Conservation (phyloP, 2,888 invertebrate species). For the Chymomyza procnemis region DNA sequence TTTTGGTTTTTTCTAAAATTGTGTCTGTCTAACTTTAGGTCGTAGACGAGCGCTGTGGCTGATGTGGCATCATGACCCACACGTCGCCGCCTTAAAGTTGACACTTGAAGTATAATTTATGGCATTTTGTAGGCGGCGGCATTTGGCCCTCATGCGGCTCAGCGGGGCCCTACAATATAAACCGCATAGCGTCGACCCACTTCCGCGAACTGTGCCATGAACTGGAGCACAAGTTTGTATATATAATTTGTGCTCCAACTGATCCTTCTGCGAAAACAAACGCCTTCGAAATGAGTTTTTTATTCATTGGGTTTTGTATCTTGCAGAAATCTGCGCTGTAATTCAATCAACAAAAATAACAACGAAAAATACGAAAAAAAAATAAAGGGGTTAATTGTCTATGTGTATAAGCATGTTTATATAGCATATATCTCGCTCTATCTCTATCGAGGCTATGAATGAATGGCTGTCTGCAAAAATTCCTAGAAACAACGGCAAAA, state of each 20-base stretch:
- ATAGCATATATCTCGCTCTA: too few species aligned
- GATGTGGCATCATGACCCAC: slow-evolving; percentile 45
- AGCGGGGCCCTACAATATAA: neutral
- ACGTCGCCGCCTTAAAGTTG: slow-evolving; percentile 37
- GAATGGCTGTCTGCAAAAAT: slow-evolving; percentile 10
- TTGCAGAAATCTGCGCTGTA: slow-evolving; percentile 36
- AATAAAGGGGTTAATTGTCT: slow-evolving; percentile 47
- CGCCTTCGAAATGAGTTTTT: slow-evolving; percentile 26
- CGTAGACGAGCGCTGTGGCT: neutral
- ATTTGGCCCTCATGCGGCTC: slow-evolving; percentile 35
- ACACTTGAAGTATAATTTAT: slow-evolving; percentile 1
- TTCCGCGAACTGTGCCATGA: slow-evolving; percentile 46
- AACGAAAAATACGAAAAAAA: slow-evolving; percentile 15
- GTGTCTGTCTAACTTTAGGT: slow-evolving; percentile 18
- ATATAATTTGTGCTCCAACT: neutral
- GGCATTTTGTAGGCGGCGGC: slow-evolving; percentile 36
- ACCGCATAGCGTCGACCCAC: slow-evolving; percentile 18
- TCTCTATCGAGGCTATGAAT: neutral
- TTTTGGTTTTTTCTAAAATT: slow-evolving; percentile 43
- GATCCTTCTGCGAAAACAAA: slow-evolving; percentile 36
- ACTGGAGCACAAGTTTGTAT: neutral
- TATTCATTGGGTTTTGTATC: too few species aligned
- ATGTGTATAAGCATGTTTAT: slow-evolving; percentile 18
- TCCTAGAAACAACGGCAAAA: slow-evolving; percentile 34
- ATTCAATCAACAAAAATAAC: slow-evolving; percentile 50